Percentiles rank a stretch among this genome's conserved stretches.
Evolutionary conservation across 2,888 invertebrate species (phyloP).

Genomic region (Eudasyphora cyanicolor): DNA sequence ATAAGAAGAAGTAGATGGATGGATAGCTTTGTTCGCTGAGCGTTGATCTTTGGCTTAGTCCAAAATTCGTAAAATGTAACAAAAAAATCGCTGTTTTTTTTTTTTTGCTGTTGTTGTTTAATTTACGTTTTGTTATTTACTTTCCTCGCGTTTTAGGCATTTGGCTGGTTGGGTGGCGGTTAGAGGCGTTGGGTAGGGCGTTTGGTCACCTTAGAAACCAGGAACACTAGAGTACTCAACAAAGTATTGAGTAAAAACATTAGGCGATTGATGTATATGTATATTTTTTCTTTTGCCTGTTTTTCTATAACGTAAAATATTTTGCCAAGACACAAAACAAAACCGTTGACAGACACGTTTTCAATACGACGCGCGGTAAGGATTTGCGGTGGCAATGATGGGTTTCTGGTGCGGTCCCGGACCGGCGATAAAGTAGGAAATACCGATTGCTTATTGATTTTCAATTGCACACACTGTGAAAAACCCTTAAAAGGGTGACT

Average conservation of each 20-base stretch:
- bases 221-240: background rate
- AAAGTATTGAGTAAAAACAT: background rate
- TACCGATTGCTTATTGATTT: background rate
- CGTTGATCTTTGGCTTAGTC: background rate
- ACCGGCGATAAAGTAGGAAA: background rate
- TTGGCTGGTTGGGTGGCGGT: background rate
- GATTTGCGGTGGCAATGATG: conserved; percentile 32
- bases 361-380: conserved; percentile 26
- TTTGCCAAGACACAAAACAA: conserved; percentile 18
- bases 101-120: conserved; percentile 20
- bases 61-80: background rate
- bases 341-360: conserved; percentile 40
- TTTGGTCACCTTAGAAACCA: conserved; percentile 60
- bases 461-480: conserved; percentile 6
- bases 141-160: conserved; percentile 28
- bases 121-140: conserved; percentile 44
- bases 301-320: background rate
- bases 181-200: too few relatives aligned
- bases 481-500: background rate
- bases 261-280: background rate
- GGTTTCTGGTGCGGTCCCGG: background rate
- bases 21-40: background rate
- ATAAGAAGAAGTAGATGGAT: background rate
- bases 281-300: too few relatives aligned
- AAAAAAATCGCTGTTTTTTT: conserved; percentile 40